phyloP scores from a whole-genome alignment of 2,797 vertebrate genomes.

The Antrozous pallidus region DNA sequence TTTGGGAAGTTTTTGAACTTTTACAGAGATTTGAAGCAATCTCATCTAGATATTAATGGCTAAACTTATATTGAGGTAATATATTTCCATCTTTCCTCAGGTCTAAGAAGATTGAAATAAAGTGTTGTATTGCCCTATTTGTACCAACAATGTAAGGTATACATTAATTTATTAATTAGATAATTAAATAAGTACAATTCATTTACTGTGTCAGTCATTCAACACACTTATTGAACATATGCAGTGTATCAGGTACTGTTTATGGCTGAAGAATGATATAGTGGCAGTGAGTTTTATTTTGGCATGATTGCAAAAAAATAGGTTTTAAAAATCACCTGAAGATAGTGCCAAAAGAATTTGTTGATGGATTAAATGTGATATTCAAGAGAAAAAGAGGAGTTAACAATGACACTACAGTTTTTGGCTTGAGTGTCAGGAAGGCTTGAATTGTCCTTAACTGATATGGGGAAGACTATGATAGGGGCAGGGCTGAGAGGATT shows the following conservation, averaged over 20 bases:
- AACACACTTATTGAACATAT: background rate
- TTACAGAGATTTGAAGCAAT: background rate
- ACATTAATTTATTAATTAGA: background rate
- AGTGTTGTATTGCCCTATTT: background rate
- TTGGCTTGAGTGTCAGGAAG: background rate
- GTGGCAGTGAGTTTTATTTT: slow-evolving; percentile 41
- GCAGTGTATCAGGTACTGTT: background rate
- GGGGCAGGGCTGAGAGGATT: too few relatives aligned
- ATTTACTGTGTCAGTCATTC: background rate
- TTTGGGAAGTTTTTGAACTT: background rate
- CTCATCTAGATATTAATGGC: background rate
- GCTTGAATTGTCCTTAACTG: background rate
- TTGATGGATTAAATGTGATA: background rate
- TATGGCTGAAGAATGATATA: background rate
- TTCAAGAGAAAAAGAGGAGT: background rate
- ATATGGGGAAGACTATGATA: background rate
- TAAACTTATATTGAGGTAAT: background rate
- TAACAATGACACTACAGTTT: background rate
- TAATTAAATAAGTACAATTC: background rate
- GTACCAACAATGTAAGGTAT: background rate
- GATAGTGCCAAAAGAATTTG: background rate
- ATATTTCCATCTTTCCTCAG: background rate
- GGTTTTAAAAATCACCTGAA: background rate
- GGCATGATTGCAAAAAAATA: background rate
- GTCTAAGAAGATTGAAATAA: slow-evolving; percentile 11